Percentiles rank a stretch among this genome's conserved stretches.
Conservation (phyloP, 2,797 vertebrate species). For the Crypturellus tataupa region DNA sequence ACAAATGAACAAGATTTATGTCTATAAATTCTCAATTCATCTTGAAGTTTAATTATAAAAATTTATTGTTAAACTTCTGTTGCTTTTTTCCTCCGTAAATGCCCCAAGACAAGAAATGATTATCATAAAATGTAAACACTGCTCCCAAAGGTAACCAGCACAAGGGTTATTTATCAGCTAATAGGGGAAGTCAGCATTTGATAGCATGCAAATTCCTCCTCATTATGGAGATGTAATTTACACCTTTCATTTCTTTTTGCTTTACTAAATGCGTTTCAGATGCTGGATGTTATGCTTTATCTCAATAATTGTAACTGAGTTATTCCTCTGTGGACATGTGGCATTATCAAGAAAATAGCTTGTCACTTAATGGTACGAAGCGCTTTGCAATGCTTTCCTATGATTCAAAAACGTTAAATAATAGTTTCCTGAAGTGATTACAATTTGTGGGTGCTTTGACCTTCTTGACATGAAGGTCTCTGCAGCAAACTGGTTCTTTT, state of each 20-base stretch:
- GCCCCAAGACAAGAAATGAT: conserved; percentile 68
- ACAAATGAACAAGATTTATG: conserved; percentile 35
- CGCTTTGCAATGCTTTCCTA: not conserved
- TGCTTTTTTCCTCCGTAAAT: conserved; percentile 53
- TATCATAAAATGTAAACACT: conserved; percentile 57
- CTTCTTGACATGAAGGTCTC: not conserved
- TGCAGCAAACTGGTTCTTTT: not conserved
- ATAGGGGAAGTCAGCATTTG: conserved; percentile 48
- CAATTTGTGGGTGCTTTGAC: not conserved
- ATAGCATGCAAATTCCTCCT: conserved; percentile 64
- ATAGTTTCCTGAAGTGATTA: not conserved
- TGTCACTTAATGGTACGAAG: not conserved
- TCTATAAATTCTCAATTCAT: conserved; percentile 38
- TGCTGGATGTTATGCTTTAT: conserved; percentile 34
- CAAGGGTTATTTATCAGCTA: conserved; percentile 71
- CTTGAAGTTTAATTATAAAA: conserved; percentile 71
- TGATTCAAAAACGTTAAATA: conserved; percentile 2
- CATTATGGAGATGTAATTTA: conserved; percentile 69
- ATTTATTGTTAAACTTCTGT: conserved; percentile 51
- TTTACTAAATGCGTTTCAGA: conserved; percentile 52
- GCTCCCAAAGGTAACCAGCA: conserved; percentile 39
- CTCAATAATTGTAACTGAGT: conserved; percentile 48
- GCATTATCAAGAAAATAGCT: conserved; percentile 5
- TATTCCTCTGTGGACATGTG: conserved; percentile 3
- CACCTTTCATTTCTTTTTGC: conserved; percentile 61